phyloP scores from a whole-genome alignment of 2,113 vertebrate species.

The Ammodytes marinus region DNA sequence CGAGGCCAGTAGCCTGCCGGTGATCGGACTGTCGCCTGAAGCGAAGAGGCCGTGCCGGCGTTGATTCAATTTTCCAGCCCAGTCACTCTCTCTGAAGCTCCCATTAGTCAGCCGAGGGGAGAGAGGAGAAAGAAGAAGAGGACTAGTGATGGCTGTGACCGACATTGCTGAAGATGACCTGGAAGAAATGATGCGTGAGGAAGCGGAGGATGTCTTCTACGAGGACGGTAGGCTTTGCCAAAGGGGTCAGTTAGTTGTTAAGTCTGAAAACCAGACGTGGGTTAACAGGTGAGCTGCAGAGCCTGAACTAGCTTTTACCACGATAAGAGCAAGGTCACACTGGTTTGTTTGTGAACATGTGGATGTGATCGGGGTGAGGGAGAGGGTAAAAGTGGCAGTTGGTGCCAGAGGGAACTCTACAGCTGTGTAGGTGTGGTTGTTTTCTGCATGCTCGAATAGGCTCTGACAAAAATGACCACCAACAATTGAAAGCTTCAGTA shows the following conservation, averaged over 20 bases:
- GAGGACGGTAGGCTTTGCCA: constrained; percentile 80
- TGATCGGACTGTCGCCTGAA: constrained; percentile 60
- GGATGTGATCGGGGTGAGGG: constrained; percentile 44
- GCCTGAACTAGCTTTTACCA: background rate
- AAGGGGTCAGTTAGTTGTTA: constrained; percentile 18
- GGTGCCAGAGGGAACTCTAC: constrained; percentile 38
- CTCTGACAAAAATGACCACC: constrained; percentile 5
- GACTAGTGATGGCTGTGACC: constrained; percentile 73
- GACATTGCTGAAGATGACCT: constrained; percentile 77
- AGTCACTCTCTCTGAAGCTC: constrained; percentile 49
- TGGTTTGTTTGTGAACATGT: constrained; percentile 28
- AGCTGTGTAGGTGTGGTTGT: constrained; percentile 59
- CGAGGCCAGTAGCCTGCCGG: constrained; percentile 52
- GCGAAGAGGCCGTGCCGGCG: constrained; percentile 60
- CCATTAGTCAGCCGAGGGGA: constrained; percentile 23
- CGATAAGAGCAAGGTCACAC: background rate
- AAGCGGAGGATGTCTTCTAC: constrained; percentile 84
- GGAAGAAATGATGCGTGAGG: constrained; percentile 79
- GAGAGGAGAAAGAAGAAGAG: constrained; percentile 33
- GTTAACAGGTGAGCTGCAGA: constrained; percentile 46
- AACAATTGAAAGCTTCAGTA: background rate
- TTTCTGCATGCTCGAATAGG: constrained; percentile 13
- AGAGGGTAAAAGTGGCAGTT: constrained; percentile 11
- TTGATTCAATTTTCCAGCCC: constrained; percentile 67
- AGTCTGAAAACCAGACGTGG: constrained; percentile 28